A percentile compares a stretch with the other conserved stretches of the same genome.
These are phyloP conservation scores for Muscicapa adusta DNA, from an alignment of 2,113 vertebrate genomes.

Conservation along the genomic window DNA sequence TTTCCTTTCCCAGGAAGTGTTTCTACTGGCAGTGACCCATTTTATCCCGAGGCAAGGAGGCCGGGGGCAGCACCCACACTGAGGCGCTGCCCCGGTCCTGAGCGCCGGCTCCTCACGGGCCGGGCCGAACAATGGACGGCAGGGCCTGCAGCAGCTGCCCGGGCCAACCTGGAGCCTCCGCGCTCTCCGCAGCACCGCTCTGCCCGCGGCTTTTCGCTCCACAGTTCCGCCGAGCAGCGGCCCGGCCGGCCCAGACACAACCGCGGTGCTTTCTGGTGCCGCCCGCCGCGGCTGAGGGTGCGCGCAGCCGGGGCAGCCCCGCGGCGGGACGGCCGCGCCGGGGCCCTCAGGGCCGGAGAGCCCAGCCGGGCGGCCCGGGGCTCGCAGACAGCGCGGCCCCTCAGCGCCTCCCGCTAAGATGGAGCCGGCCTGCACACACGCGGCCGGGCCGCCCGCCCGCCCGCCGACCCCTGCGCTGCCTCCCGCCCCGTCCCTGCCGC, in stretches of 20 bases:
- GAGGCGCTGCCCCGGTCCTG: rapidly evolving
- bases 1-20: background rate
- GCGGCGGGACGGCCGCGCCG: no score
- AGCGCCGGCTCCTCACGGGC: rapidly evolving
- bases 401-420: background rate
- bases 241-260: background rate
- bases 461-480: background rate
- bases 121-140: rapidly evolving
- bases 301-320: rapidly evolving
- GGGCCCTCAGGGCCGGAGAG: rapidly evolving
- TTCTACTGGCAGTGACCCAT: rapidly evolving
- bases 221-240: rapidly evolving
- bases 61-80: background rate
- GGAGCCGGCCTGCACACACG: background rate
- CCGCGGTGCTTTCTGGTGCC: rapidly evolving
- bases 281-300: background rate
- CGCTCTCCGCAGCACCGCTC: background rate
- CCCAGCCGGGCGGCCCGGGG: rapidly evolving
- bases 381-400: background rate
- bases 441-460: background rate
- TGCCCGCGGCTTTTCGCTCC: rapidly evolving
- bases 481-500: background rate
- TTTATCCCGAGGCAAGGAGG: background rate
- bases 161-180: rapidly evolving
- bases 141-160: background rate